phyloP scores from a whole-genome alignment of 2,113 vertebrate genomes.

The Cryptotis parvus region DNA sequence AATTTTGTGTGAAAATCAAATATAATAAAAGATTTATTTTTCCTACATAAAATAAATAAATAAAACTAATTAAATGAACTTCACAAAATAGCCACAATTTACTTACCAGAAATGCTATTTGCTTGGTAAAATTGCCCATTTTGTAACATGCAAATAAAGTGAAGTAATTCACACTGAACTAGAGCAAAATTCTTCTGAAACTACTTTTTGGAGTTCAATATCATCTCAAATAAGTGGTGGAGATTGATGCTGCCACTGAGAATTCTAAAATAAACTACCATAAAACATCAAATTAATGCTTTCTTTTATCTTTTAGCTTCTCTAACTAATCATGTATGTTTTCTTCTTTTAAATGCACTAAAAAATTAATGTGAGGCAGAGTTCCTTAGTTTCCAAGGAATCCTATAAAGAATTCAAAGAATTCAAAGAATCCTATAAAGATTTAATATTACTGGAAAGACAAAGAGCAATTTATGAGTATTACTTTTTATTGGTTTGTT shows the following conservation, averaged over 20 bases:
- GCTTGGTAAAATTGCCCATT: slow-evolving; percentile 56
- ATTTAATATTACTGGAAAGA: slow-evolving; percentile 53
- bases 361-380: slow-evolving; percentile 69
- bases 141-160: slow-evolving; percentile 60
- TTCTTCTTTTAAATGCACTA: slow-evolving; percentile 63
- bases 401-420: too few relatives aligned
- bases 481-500: slow-evolving; percentile 57
- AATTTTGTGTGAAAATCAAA: slow-evolving; percentile 17
- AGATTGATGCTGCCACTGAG: slow-evolving; percentile 73
- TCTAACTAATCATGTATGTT: slow-evolving; percentile 54
- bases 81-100: slow-evolving; percentile 51
- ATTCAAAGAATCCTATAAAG: slow-evolving; percentile 54
- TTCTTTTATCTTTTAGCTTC: slow-evolving; percentile 59
- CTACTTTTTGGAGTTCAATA: slow-evolving; percentile 62
- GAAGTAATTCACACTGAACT: slow-evolving; percentile 72
- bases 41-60: slow-evolving; percentile 41
- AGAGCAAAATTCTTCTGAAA: slow-evolving; percentile 54
- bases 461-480: slow-evolving; percentile 42
- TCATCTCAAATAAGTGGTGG: slow-evolving; percentile 78
- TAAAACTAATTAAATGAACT: slow-evolving; percentile 55
- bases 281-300: slow-evolving; percentile 63
- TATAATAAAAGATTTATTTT: background rate
- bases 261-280: slow-evolving; percentile 75
- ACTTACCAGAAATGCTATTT: slow-evolving; percentile 32
- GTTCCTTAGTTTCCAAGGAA: slow-evolving; percentile 59